Evolutionary conservation across 1,140 invertebrate species (phyloP).

Genomic region (Sminthurides bifidus): DNA sequence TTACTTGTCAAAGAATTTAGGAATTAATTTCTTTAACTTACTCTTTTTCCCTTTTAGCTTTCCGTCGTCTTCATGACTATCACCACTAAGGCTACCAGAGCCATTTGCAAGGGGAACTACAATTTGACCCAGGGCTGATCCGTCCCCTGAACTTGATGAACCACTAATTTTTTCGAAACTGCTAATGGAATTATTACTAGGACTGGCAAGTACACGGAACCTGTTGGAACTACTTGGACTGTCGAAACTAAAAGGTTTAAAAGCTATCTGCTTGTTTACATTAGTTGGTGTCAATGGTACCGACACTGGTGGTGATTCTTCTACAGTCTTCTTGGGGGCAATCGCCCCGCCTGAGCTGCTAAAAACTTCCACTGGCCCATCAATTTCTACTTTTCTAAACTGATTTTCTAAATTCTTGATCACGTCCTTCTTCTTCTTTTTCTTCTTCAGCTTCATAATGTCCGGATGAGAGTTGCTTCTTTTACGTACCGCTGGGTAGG

Average conservation of each 20-base stretch:
- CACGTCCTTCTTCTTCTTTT: conserved; percentile 18
- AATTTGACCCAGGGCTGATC: too few species aligned
- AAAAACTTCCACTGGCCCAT: not conserved
- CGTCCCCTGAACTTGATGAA: conserved; percentile 10
- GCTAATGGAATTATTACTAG: conserved; percentile 2
- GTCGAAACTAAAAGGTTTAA: not conserved
- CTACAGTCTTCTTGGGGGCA: too few species aligned
- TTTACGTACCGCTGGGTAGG: conserved; percentile 4
- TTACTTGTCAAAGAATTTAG: conserved; percentile 8
- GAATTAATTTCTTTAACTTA: conserved; percentile 5
- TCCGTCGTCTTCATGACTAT: not conserved
- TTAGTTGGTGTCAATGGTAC: not conserved
- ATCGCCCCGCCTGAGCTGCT: not conserved
- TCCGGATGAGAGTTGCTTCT: conserved; percentile 16
- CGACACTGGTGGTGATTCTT: too few species aligned
- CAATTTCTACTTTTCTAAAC: not conserved
- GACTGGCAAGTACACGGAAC: conserved; percentile 3
- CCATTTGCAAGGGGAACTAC: not conserved
- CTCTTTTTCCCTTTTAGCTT: conserved; percentile 3
- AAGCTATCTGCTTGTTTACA: not conserved
- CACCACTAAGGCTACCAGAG: conserved; percentile 3
- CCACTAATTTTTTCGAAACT: not conserved
- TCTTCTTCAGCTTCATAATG: conserved; percentile 8
- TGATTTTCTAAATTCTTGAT: not conserved
- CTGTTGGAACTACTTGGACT: not conserved